Evolutionary conservation across 2,113 vertebrate genomes (phyloP).

Genomic region (Heterotis niloticus): DNA sequence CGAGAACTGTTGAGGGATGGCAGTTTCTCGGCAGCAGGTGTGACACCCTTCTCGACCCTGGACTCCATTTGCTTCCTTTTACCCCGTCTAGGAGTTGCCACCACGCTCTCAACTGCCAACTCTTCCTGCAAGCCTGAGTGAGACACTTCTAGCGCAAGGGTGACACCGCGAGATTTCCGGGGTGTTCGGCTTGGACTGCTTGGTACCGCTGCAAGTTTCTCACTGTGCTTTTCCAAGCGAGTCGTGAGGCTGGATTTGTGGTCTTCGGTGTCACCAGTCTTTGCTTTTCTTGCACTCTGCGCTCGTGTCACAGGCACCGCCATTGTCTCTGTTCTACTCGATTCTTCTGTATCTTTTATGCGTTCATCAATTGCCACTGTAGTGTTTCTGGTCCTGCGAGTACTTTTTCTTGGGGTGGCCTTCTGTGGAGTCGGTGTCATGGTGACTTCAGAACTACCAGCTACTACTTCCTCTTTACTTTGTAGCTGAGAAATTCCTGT

Average conservation of each 20-base stretch:
- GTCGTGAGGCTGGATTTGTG: conserved; percentile 22
- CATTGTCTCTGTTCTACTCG: conserved; percentile 37
- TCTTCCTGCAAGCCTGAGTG: conserved; percentile 54
- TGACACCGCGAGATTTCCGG: conserved; percentile 52
- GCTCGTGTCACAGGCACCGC: conserved; percentile 44
- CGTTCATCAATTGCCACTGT: conserved; percentile 35
- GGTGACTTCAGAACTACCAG: conserved; percentile 31
- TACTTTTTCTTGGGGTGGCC: conserved; percentile 50
- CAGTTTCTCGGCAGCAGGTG: conserved; percentile 16
- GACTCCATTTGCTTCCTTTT: conserved; percentile 46
- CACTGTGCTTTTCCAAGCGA: conserved; percentile 23
- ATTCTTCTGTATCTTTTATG: conserved; percentile 27
- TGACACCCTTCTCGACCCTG: conserved; percentile 31
- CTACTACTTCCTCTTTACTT: conserved; percentile 22
- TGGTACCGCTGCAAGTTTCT: conserved; percentile 15
- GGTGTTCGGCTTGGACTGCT: conserved; percentile 54
- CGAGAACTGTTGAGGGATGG: conserved; percentile 29
- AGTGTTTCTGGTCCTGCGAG: conserved; percentile 36
- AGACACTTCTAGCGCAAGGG: conserved; percentile 49
- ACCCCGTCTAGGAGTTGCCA: conserved; percentile 56
- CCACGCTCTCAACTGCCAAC: conserved; percentile 29
- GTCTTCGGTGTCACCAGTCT: not conserved
- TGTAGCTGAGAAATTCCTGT: conserved; percentile 25
- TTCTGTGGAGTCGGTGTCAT: conserved; percentile 37
- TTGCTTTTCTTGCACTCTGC: conserved; percentile 52